These are phyloP conservation scores for Kuschelorhynchus macadamiae DNA, from an alignment of 2,888 invertebrate species.

Conservation along the genomic window DNA sequence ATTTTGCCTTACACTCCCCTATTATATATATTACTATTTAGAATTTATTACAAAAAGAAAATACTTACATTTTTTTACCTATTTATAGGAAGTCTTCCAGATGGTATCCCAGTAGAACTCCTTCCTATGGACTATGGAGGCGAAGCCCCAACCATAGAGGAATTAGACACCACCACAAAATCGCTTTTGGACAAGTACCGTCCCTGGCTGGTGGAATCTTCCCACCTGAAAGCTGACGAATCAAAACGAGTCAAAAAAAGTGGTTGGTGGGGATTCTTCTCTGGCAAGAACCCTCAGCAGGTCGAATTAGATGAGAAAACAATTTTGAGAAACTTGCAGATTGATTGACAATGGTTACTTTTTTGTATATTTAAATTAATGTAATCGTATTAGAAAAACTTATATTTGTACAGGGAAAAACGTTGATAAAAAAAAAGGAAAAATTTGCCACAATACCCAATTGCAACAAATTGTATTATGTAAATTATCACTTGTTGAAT, in stretches of 20 bases:
- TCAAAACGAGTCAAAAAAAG: constrained; percentile 65
- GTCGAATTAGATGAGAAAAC: constrained; percentile 61
- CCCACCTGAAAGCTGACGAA: constrained; percentile 71
- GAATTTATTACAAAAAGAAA: too few relatives aligned
- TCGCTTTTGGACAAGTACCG: constrained; percentile 74
- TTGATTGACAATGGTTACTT: constrained; percentile 59
- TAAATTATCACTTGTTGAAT: too few relatives aligned
- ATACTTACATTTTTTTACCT: not conserved
- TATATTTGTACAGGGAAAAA: too few relatives aligned
- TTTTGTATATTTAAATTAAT: too few relatives aligned
- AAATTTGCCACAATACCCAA: too few relatives aligned
- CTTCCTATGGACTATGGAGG: constrained; percentile 76
- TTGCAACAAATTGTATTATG: too few relatives aligned
- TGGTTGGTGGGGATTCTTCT: constrained; percentile 65
- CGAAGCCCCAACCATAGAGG: constrained; percentile 70
- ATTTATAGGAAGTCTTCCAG: constrained; percentile 61
- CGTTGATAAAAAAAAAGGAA: too few relatives aligned
- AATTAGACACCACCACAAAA: constrained; percentile 73
- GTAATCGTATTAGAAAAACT: too few relatives aligned
- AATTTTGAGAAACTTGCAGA: constrained; percentile 64
- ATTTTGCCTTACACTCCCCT: too few relatives aligned
- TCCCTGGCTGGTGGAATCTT: constrained; percentile 76
- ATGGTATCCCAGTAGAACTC: constrained; percentile 65
- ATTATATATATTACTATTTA: too few relatives aligned
- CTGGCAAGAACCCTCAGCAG: constrained; percentile 52